phyloP scores from a whole-genome alignment of 2,797 vertebrate genomes.

The Coregonus suidteri region DNA sequence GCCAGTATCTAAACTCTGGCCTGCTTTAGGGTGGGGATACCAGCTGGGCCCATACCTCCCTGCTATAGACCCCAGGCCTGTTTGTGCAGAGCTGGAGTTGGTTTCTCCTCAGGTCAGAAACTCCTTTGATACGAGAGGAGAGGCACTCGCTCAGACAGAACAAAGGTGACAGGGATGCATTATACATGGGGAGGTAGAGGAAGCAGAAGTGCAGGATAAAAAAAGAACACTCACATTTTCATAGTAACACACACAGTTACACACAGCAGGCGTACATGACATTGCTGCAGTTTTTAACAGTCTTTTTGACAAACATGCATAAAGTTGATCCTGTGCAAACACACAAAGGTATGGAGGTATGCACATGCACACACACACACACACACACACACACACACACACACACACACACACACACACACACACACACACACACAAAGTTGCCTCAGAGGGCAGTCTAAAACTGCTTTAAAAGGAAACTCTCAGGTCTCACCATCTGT shows the following conservation, averaged over 20 bases:
- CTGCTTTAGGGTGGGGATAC: too few species aligned
- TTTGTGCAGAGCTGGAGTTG: constrained; percentile 20
- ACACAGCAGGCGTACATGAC: neutral
- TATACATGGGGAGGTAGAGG: constrained; percentile 62
- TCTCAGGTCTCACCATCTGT: constrained; percentile 63
- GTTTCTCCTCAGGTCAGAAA: constrained; percentile 63
- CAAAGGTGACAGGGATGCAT: constrained; percentile 75
- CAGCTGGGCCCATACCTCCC: neutral
- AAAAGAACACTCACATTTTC: constrained; percentile 57
- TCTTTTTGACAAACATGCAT: neutral
- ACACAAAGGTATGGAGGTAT: neutral
- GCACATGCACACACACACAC: constrained; percentile 5
- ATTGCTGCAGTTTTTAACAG: neutral
- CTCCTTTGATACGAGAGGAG: constrained; percentile 62
- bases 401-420: constrained; percentile 10
- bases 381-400: neutral
- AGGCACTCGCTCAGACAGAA: constrained; percentile 67
- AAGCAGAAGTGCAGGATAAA: constrained; percentile 42
- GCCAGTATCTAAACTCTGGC: too few species aligned
- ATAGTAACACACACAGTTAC: constrained; percentile 5
- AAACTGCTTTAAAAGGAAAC: constrained; percentile 49
- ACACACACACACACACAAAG: constrained; percentile 2
- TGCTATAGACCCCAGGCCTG: constrained; percentile 12
- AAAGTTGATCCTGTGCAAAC: too few species aligned
- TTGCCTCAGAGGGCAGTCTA: constrained; percentile 39